Base-by-base conservation (phyloP, 1,140 invertebrate genomes). In the Halesus radiatus region DNA sequence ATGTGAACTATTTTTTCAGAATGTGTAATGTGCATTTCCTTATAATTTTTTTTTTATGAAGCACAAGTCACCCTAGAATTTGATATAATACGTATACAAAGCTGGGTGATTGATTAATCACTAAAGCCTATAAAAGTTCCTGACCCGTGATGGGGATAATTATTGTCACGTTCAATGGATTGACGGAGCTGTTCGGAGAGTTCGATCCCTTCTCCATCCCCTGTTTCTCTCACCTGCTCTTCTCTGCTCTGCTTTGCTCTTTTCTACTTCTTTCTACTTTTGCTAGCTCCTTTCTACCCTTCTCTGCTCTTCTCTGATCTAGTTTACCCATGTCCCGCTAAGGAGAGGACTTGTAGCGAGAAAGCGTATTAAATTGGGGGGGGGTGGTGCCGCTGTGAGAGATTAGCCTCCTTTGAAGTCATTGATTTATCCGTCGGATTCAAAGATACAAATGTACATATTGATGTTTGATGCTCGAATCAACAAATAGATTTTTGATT, bases 161-260 rank as follows among this genome's bases (percentile, higher is more conserved):
- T 72, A 72, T 72, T 72, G 68, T 72, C 68, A 72, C 68, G 68
- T 72, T 72, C 50, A 32, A 29, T 66, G 26, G 26, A 26, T 66
- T 66, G 62, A 32, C 29, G 29, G 29, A 29, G 26, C 29, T 66
- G 20, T 60, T 29, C 26, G 26, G 29, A 26, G 29, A 37, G 26
- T n/a, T 32, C 23, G 22, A 29, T 22, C 62, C 37, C 37, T 45
- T 45, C 10, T 45, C 37, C 37, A 45, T 7, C 20, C 60, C 60
- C 16, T 1, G 15, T 29, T 29, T 18, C 60, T 23, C 58, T 26
- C n/a, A 66, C 23, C 56, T 60, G 62, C 62, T 16, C 29, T 29
- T 16, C 10, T 10, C 1, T 13, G 32, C 3, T 37, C 7, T 37
- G 37, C 10, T 13, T 45, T 45, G 37, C 7, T 45, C 37, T 45